These are phyloP conservation scores for Heteractis magnifica DNA, from an alignment of 92 coral and sea anemone genomes.

Conservation along the genomic window DNA sequence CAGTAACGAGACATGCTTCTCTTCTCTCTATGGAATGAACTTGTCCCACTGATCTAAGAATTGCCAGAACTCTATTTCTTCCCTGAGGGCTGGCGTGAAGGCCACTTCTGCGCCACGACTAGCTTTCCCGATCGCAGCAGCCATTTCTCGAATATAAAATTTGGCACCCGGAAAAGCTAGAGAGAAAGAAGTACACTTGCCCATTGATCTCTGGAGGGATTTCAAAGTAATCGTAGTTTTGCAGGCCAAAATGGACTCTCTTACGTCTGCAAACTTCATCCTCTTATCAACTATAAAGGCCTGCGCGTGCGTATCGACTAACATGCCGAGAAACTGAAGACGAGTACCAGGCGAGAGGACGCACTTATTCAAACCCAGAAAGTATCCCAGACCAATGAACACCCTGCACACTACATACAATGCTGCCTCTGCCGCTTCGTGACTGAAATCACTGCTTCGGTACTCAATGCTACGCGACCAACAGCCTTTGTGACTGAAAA, in stretches of 20 bases:
- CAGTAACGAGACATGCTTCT: slow-evolving; percentile 37
- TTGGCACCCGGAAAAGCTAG: slow-evolving; percentile 51
- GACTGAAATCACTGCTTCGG: slow-evolving; percentile 24
- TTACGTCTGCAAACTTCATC: slow-evolving; percentile 35
- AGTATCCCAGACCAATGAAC: slow-evolving; percentile 30
- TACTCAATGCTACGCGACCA: slow-evolving; percentile 32
- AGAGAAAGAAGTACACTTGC: slow-evolving; percentile 57
- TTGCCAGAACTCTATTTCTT: slow-evolving; percentile 53
- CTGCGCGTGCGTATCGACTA: slow-evolving; percentile 39
- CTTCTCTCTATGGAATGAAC: slow-evolving; percentile 34
- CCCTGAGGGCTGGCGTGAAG: slow-evolving; percentile 20
- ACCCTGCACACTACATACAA: slow-evolving; percentile 30
- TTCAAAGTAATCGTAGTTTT: slow-evolving; percentile 16
- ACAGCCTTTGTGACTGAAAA: slow-evolving; percentile 4
- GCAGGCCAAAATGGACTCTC: slow-evolving; percentile 28
- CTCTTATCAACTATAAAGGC: slow-evolving; percentile 43
- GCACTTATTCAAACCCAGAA: slow-evolving; percentile 48
- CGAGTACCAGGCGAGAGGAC: slow-evolving; percentile 30
- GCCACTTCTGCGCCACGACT: slow-evolving; percentile 11
- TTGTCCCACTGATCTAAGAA: slow-evolving; percentile 47
- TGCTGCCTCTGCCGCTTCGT: slow-evolving; percentile 48
- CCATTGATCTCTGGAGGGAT: slow-evolving; percentile 49
- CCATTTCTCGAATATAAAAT: slow-evolving; percentile 46
- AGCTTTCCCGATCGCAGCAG: slow-evolving; percentile 24
- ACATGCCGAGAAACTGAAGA: slow-evolving; percentile 29